These are phyloP conservation scores for Drosophila ogumai DNA, from an alignment of 1,140 invertebrate genomes.

Conservation along the genomic window DNA sequence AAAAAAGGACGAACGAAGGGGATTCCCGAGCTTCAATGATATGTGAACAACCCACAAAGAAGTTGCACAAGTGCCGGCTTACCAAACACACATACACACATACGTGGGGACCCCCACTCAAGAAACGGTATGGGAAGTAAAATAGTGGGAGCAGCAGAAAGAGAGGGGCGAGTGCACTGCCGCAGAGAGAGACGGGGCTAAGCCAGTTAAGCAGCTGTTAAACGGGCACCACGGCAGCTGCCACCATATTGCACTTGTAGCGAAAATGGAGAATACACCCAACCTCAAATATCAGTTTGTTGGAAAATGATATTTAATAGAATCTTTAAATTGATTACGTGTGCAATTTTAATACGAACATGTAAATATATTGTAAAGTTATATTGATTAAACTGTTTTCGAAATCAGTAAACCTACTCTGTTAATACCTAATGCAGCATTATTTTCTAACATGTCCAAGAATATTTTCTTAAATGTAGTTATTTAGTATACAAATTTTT, in stretches of 20 bases:
- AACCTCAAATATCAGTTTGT: not conserved
- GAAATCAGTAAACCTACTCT: not conserved
- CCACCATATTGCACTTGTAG: conserved; percentile 39
- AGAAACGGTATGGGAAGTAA: conserved; percentile 10
- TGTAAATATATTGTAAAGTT: too few species aligned
- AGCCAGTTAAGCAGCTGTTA: conserved; percentile 72
- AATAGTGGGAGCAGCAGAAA: not conserved
- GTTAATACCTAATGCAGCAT: not conserved
- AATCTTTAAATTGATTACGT: not conserved
- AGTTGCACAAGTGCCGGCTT: conserved; percentile 74
- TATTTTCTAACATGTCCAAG: not conserved
- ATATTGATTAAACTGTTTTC: not conserved
- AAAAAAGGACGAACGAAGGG: conserved; percentile 20
- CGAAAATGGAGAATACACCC: not conserved
- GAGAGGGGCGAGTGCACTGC: conserved; percentile 3
- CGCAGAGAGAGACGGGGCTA: conserved; percentile 7
- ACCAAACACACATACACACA: conserved; percentile 43
- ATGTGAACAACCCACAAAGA: conserved; percentile 56
- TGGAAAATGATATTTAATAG: not conserved
- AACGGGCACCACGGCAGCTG: conserved; percentile 46
- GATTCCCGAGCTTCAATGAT: conserved; percentile 32
- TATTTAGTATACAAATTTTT: not conserved
- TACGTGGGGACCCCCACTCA: conserved; percentile 14
- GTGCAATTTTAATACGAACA: too few species aligned
- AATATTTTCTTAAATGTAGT: not conserved